phyloP scores from a whole-genome alignment of 2,888 invertebrate species.

The Nesidiocoris tenuis region DNA sequence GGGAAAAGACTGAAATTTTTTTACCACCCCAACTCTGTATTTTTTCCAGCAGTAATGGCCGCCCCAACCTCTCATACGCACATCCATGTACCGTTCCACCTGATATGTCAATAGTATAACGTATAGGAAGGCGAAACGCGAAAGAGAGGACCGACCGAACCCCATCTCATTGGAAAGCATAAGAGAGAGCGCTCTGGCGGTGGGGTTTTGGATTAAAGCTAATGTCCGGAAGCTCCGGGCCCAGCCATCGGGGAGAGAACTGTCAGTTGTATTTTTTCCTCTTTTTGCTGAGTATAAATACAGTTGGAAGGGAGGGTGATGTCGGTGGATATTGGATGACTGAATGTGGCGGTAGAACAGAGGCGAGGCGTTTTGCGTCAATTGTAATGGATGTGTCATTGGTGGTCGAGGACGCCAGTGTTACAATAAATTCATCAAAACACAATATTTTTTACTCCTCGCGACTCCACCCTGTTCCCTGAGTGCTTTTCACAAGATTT shows the following conservation, averaged over 20 bases:
- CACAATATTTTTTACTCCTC: slow-evolving; percentile 44
- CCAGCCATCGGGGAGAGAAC: slow-evolving; percentile 9
- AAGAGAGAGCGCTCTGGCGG: slow-evolving; percentile 8
- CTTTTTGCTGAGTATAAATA: slow-evolving; percentile 30
- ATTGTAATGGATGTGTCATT: slow-evolving; percentile 48
- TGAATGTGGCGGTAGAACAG: neutral
- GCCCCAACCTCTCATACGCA: slow-evolving; percentile 1
- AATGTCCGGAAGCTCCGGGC: slow-evolving; percentile 27
- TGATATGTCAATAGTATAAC: slow-evolving; percentile 48
- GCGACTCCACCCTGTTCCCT: neutral
- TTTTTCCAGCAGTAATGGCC: slow-evolving; percentile 41
- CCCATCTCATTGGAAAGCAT: neutral
- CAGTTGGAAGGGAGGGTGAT: slow-evolving; percentile 23
- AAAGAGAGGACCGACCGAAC: slow-evolving; percentile 1
- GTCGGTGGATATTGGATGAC: slow-evolving; percentile 29
- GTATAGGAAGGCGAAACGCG: slow-evolving; percentile 41
- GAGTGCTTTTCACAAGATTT: slow-evolving; percentile 30
- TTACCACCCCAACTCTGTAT: slow-evolving; percentile 1
- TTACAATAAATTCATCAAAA: slow-evolving; percentile 49
- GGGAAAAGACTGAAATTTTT: slow-evolving; percentile 18
- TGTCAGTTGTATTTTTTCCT: slow-evolving; percentile 45
- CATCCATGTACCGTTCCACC: slow-evolving; percentile 19
- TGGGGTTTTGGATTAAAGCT: slow-evolving; percentile 35
- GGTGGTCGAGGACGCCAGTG: slow-evolving; percentile 24
- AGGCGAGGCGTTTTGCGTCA: slow-evolving; percentile 41